Evolutionary conservation across 2,113 vertebrate species (phyloP), one percentile per base, ranked within the genome.

Genomic region (Dendropsophus ebraccatus): DNA sequence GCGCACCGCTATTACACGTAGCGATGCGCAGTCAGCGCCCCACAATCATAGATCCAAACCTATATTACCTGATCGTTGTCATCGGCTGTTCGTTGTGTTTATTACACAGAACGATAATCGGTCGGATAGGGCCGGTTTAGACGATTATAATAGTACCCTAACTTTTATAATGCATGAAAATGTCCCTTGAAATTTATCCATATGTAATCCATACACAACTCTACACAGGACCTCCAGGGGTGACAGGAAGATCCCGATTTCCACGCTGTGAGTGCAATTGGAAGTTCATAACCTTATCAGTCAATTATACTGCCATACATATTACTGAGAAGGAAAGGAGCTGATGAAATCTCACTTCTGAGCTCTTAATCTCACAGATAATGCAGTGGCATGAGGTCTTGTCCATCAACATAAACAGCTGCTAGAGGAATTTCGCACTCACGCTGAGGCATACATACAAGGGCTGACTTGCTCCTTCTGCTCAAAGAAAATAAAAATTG

Each of bases 371-470:
- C n/a, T n/a, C n/a, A n/a, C n/a, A n/a, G n/a, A n/a, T n/a, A n/a
- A n/a, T n/a, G n/a, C n/a, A n/a, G 14, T n/a, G 28, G 54, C 50
- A 80, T 37, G 54, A 60, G 77, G 30, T 60, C 54, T 28, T 60
- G 54, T 80, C 77, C 37, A 41, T 80, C 77, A 80, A 19, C 32
- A n/a, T 60, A 58, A 60, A 80, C 77, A 80, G 77, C 77, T 80
- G 77, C 54, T 60, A 32, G 52, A 60, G 54, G 21, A 58, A 41
- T 80, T 21, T 25, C 16, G 50, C 74, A 52, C 28, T 25, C 11
- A 8, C 25, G 23, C n/a, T n/a, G n/a, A n/a, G n/a, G n/a, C n/a
- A n/a, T n/a, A n/a, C n/a, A n/a, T n/a, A 45, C 67, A 37, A 41
- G 69, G 30, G 19, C 35, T 73, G 69, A 73, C 69, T 12, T 37